These are phyloP conservation scores for Sebastes trivittatus DNA, from an alignment of 2,797 vertebrate genomes.

Conservation along the genomic window DNA sequence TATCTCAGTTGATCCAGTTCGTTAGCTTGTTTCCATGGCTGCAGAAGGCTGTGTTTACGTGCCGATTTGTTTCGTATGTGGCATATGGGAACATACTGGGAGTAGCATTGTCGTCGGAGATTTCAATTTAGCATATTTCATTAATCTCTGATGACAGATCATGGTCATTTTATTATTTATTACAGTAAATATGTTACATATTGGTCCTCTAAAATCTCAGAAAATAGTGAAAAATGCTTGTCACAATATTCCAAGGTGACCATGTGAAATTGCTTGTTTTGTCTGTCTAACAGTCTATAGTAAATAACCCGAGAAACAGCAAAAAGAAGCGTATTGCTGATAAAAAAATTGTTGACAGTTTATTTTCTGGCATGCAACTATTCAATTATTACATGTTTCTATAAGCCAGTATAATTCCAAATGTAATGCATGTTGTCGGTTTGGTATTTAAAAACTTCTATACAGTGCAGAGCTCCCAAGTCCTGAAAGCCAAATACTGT, in stretches of 20 bases:
- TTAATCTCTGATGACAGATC: no score
- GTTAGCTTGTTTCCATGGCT: no score
- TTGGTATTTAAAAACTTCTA: not conserved
- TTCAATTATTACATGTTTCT: not conserved
- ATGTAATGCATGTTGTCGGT: not conserved
- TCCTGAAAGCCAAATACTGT: not conserved
- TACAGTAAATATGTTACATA: no score
- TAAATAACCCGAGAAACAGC: not conserved
- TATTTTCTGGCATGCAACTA: not conserved
- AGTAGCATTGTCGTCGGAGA: no score
- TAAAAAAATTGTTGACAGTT: not conserved
- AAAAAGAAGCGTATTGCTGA: not conserved
- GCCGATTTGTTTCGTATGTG: no score
- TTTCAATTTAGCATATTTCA: no score
- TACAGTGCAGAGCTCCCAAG: not conserved
- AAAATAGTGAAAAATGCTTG: not conserved
- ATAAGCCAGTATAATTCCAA: not conserved
- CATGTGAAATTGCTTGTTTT: not conserved
- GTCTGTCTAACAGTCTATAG: not conserved
- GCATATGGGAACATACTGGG: no score
- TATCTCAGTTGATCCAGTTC: no score
- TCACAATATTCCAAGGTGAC: not conserved
- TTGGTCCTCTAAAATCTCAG: no score
- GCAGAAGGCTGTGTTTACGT: no score
- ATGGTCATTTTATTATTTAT: no score